These are phyloP conservation scores for Dermolepida albohirtum DNA, from an alignment of 2,888 invertebrate genomes.

Conservation along the genomic window DNA sequence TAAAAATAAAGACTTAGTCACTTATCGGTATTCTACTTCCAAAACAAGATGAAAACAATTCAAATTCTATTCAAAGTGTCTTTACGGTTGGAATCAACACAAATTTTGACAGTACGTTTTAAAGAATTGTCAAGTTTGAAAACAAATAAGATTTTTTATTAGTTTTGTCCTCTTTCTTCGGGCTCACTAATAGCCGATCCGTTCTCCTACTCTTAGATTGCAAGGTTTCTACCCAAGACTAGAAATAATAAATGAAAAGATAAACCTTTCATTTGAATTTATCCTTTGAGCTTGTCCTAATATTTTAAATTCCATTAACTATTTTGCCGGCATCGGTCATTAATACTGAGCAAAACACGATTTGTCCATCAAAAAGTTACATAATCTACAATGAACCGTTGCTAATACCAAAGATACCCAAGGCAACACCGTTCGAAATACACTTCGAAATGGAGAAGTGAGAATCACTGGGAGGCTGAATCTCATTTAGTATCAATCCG, in stretches of 20 bases:
- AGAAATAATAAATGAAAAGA: background rate
- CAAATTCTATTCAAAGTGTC: no score
- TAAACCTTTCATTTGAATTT: slow-evolving; percentile 5
- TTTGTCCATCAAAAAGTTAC: slow-evolving; percentile 21
- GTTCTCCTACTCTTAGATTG: no score
- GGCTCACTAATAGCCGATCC: no score
- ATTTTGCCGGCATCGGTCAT: slow-evolving; percentile 18
- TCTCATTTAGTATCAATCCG: slow-evolving; percentile 13
- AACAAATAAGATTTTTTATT: no score
- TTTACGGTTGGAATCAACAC: no score
- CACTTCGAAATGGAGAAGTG: slow-evolving; percentile 11
- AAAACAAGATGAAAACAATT: no score
- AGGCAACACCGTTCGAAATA: slow-evolving; percentile 1
- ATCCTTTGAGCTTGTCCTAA: slow-evolving; percentile 16
- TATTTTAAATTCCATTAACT: slow-evolving; percentile 11
- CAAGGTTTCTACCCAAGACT: no score
- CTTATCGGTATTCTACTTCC: no score
- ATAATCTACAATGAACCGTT: slow-evolving; percentile 28
- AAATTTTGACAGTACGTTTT: no score
- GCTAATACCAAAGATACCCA: slow-evolving; percentile 7
- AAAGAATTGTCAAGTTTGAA: no score
- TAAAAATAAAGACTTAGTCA: no score
- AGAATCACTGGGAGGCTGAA: slow-evolving; percentile 9
- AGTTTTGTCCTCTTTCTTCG: no score
- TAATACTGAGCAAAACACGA: slow-evolving; percentile 6